phyloP scores from a whole-genome alignment of 1,140 invertebrate species.

The Caenorhabditis briggsae region DNA sequence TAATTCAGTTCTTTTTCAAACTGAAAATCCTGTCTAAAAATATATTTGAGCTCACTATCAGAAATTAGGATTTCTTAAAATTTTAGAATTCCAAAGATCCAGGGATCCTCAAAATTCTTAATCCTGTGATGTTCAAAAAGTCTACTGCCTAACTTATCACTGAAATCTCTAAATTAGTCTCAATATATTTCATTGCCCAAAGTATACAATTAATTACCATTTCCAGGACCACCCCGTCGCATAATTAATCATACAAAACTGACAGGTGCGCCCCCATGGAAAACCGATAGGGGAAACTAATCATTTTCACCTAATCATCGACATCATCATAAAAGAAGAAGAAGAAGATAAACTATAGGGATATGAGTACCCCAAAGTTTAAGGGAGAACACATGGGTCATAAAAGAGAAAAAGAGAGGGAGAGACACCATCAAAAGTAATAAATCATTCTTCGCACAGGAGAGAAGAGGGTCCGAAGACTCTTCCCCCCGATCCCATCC shows the following conservation, averaged over 20 bases:
- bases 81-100: too few relatives aligned
- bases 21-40: too few relatives aligned
- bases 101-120: too few relatives aligned
- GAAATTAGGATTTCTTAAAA: too few relatives aligned
- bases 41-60: too few relatives aligned
- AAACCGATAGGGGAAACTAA: neutral
- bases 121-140: too few relatives aligned
- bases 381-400: too few relatives aligned
- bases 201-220: neutral
- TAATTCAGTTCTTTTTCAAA: too few relatives aligned
- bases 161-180: too few relatives aligned
- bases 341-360: slow-evolving; percentile 7
- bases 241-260: neutral
- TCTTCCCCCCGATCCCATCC: neutral
- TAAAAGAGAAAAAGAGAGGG: neutral
- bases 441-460: neutral
- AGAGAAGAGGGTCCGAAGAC: slow-evolving; percentile 6
- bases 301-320: slow-evolving; percentile 28
- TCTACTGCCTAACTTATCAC: too few relatives aligned
- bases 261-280: neutral
- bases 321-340: neutral
- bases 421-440: slow-evolving; percentile 5
- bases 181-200: neutral
- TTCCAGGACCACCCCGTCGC: neutral
- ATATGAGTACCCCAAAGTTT: neutral